Evolutionary conservation across 2,888 invertebrate genomes (phyloP), one percentile per base, ranked within the genome.

Genomic region (Sarcophaga rosellei): DNA sequence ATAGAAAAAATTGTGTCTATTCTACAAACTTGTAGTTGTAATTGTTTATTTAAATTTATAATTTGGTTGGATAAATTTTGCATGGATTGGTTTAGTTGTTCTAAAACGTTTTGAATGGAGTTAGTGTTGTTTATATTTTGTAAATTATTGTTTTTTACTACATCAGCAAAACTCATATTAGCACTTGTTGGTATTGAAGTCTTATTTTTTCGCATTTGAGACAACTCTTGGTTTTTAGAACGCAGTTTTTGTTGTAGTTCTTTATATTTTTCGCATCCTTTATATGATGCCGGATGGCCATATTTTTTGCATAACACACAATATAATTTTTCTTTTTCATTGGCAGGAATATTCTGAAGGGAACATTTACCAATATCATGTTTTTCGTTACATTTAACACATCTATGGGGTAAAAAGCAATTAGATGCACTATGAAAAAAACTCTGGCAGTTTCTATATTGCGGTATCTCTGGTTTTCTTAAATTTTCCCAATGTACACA

Each of bases 361-460:
- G 65, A 35, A 35, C 65, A 65, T 65, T 62, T 17, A 15, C 65
- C 65, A 65, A 65, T 35, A 35, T 35, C 65, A 65, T 65, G 65
- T 15, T 15, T 65, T 65, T 65, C 65, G 65, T 65, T 35, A 2
- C 68, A 68, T 68, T 68, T 44, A 20, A 44, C 45, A 20, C 44
- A 68, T 68, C 68, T 68, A 20, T 45, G n/a, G n/a, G n/a, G n/a
- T n/a, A n/a, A n/a, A n/a, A n/a, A n/a, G n/a, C n/a, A n/a, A n/a
- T n/a, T n/a, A n/a, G n/a, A n/a, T n/a, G n/a, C n/a, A n/a, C n/a
- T n/a, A n/a, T n/a, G n/a, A n/a, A n/a, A n/a, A n/a, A n/a, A n/a
- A n/a, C n/a, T n/a, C n/a, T n/a, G n/a, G n/a, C n/a, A n/a, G n/a
- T n/a, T n/a, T n/a, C n/a, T n/a, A n/a, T n/a, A n/a, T n/a, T n/a